Conservation (phyloP, 2,113 vertebrate species). For the Antigone vipio region DNA sequence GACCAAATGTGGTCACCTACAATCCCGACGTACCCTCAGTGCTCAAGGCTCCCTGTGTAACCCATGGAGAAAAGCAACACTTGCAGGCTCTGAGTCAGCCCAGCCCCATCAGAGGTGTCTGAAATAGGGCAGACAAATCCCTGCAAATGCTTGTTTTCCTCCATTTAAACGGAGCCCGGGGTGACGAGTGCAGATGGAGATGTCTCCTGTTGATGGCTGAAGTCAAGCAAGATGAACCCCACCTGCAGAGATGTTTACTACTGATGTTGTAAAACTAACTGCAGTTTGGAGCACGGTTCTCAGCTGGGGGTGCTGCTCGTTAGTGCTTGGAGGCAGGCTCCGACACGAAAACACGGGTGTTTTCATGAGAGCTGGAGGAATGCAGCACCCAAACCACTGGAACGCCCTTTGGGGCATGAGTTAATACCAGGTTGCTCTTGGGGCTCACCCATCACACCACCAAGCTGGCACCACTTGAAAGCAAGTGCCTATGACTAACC, state of each 20-base stretch:
- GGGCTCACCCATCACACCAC: neutral
- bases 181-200: neutral
- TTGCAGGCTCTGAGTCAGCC: neutral
- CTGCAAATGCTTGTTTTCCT: neutral
- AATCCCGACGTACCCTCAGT: accelerated
- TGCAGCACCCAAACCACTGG: neutral
- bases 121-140: neutral
- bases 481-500: neutral
- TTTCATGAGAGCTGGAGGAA: neutral
- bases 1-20: neutral
- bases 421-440: neutral
- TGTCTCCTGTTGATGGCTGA: neutral
- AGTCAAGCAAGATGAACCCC: neutral
- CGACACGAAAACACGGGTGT: neutral
- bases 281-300: neutral
- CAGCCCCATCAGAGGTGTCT: neutral
- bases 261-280: neutral
- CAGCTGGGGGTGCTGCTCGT: neutral
- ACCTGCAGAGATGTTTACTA: neutral
- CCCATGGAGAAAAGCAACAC: neutral
- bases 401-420: neutral
- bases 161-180: neutral
- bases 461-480: constrained; percentile 29
- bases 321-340: neutral
- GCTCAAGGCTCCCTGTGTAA: neutral